Base-by-base conservation (phyloP, 2,888 invertebrate genomes). In the Camptogramma bilineatum region DNA sequence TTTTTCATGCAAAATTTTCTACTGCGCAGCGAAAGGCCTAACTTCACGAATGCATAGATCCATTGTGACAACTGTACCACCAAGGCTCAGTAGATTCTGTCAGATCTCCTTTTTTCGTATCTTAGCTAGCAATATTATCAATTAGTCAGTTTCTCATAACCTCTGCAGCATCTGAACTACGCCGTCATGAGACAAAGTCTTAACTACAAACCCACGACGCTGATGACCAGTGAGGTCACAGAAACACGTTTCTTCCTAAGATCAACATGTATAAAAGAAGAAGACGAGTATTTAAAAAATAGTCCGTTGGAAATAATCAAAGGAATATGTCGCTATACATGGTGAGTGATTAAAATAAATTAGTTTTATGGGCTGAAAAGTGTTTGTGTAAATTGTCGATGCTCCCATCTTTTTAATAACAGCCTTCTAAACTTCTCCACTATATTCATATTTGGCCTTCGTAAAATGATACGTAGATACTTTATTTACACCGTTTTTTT, bases 241-340 rank as follows among this genome's bases (percentile, higher is more conserved):
- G 50, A 64, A 67, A 58, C 62, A 56, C 13, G 62, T 62, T 62
- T 52, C 19, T 48, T 50, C 34, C 34, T 52, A 62, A 48, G 48
- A 64, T 28, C 34, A 60, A 55, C 46, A 19, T 57, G 31, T 73
- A 73, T 73, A 73, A 66, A 73, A 68, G 67, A 62, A 57, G 62
- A 56, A 42, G 51, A 21, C 24, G 51, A 3, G 44, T 50, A 42
- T 47, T 17, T 19, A n/a, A 54, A 54, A 55, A 34, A 66, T 65
- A 76, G 67, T 75, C 54, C 17, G 55, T 72, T 60, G 64, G 58
- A 58, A 54, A 54, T 66, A 56, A 60, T 50, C 52, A 66, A 69
- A 64, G 46, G 34, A 64, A 62, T 61, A 81, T 81, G 81, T 65
- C 70, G 9, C 79, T 74, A 60, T 70, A 76, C 62, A 52, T 77